These are phyloP conservation scores for Aleiodes sp. DNA, from an alignment of 1,140 invertebrate genomes.

Conservation along the genomic window DNA sequence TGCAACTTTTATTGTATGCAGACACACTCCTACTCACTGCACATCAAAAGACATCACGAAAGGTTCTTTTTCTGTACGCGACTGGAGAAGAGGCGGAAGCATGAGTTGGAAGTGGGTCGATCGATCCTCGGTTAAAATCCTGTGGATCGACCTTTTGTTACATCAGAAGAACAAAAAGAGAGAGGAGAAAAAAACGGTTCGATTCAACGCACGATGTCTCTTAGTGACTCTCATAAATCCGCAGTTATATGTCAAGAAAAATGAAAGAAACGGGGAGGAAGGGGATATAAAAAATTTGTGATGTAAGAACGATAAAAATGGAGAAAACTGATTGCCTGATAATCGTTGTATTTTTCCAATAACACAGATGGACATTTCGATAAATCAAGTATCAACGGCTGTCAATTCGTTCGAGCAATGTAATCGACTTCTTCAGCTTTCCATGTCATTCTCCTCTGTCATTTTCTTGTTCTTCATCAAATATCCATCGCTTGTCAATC, in stretches of 20 bases:
- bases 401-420: no score
- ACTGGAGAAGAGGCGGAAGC: background rate
- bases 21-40: background rate
- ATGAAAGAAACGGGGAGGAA: no score
- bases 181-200: no score
- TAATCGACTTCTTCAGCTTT: constrained; percentile 2
- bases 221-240: background rate
- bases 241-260: no score
- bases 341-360: background rate
- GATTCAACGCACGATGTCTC: background rate
- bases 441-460: background rate
- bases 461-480: no score
- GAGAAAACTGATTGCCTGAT: background rate
- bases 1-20: background rate
- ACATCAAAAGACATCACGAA: constrained; percentile 15
- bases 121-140: constrained; percentile 14
- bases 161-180: background rate
- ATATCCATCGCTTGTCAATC: no score
- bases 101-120: constrained; percentile 1
- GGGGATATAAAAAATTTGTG: background rate
- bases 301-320: background rate
- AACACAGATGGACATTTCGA: background rate
- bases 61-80: background rate
- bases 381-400: background rate
- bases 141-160: constrained; percentile 1